A percentile compares a stretch with the other conserved stretches of the same genome.
phyloP scores from a whole-genome alignment of 1,140 invertebrate species.

The Atopsyche davidsoni region DNA sequence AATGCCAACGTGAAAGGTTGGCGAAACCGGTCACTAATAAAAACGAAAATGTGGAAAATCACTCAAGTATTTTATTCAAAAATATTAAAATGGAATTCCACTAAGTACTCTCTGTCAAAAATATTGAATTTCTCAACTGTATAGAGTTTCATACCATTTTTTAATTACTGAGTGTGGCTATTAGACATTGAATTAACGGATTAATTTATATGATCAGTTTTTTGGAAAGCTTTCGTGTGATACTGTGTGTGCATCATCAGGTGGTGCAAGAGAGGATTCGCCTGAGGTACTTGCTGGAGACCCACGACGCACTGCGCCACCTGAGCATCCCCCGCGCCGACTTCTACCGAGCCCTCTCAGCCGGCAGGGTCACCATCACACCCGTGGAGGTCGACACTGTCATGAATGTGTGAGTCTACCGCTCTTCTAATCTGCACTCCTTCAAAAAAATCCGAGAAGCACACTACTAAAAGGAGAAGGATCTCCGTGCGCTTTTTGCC shows the following conservation, averaged over 20 bases:
- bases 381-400: slow-evolving; percentile 55
- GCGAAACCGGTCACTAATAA: too few relatives aligned
- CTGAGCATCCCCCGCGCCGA: slow-evolving; percentile 53
- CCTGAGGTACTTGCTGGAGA: slow-evolving; percentile 56
- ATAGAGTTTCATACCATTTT: too few relatives aligned
- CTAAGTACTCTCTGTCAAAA: too few relatives aligned
- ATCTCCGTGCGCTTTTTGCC: too few relatives aligned
- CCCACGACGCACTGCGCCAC: slow-evolving; percentile 56
- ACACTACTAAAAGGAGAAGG: too few relatives aligned
- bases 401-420: slow-evolving; percentile 53
- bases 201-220: slow-evolving; percentile 2
- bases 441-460: too few relatives aligned
- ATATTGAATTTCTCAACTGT: too few relatives aligned
- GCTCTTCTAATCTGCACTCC: too few relatives aligned
- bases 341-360: slow-evolving; percentile 58
- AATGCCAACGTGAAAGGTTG: too few relatives aligned
- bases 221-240: not conserved
- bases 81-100: too few relatives aligned
- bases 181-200: slow-evolving; percentile 3
- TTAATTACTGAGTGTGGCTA: not conserved
- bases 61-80: too few relatives aligned
- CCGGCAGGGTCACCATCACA: slow-evolving; percentile 55
- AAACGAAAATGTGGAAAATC: too few relatives aligned
- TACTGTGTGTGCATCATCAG: slow-evolving; percentile 30
- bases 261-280: slow-evolving; percentile 58